Base-by-base conservation (phyloP, 1,140 invertebrate species). In the Neotoxoptera formosana region DNA sequence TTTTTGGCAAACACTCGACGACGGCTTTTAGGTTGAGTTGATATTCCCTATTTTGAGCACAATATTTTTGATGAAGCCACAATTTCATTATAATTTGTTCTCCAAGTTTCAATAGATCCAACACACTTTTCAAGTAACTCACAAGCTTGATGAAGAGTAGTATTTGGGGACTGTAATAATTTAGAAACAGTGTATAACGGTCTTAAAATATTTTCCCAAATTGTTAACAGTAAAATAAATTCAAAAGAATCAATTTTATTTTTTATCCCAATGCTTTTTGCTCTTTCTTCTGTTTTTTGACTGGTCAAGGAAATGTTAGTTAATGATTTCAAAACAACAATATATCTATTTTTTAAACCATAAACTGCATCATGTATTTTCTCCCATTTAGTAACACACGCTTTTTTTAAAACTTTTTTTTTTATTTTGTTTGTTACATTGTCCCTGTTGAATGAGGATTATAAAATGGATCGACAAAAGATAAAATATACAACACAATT, bases 351-450 rank as follows among this genome's bases (percentile, higher is more conserved):
- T 84, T 84, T 84, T 25, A 45, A 45, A 11, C 41, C 36, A 84
- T 45, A 45, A 3, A 84, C 9, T 45, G 83, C 23, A 84, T 45
- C 41, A 41, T 45, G 83, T 45, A 9, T 45, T 11, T 7, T 41
- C 23, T 84, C 41, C 41, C 41, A 84, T 25, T 41, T 84, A 41
- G 36, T 84, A 23, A 9, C 9, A 41, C 83, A 36, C 7, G 21
- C n/a, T 83, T 41, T 83, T 83, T 83, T 83, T 36, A 83, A 21
- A 83, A 83, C 76, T 41, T 67, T 20, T 95, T 93, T 41, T 95
- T 93, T 81, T 95, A 95, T 92, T 94, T 94, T 53, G 21, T 53
- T 53, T 53, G 53, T 21, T 53, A 53, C 21, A 53, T 53, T 53
- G 20, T 53, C 53, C n/a, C n/a, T 45, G 45, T 45, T 45, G 45